Evolutionary conservation across 1,140 invertebrate genomes (phyloP).

Genomic region (Lanistes nyassanus): DNA sequence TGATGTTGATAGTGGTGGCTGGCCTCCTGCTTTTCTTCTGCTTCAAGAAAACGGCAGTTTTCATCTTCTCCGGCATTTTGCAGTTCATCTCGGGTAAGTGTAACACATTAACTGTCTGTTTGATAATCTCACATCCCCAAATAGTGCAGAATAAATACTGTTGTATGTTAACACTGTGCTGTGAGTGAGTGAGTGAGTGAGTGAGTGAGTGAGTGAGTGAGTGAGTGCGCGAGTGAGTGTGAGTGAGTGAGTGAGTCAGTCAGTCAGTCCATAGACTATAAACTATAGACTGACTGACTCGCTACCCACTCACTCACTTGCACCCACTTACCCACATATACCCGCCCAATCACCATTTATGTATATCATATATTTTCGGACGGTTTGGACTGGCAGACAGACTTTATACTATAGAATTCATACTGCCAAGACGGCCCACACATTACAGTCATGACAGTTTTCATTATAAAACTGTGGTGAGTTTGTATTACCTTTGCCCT

Average conservation of each 20-base stretch:
- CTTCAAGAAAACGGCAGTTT: slow-evolving; percentile 94
- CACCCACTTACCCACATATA: slow-evolving; percentile 5
- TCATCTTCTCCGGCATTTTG: slow-evolving; percentile 83
- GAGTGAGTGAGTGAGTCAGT: not conserved
- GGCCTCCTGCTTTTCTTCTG: slow-evolving; percentile 92
- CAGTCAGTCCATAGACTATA: not conserved
- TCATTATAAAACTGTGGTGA: no score
- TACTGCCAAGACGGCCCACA: no score
- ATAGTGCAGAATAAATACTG: not conserved
- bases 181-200: not conserved
- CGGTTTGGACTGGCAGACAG: no score
- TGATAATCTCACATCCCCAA: not conserved
- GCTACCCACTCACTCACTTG: not conserved
- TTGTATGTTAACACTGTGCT: slow-evolving; percentile 7
- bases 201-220: not conserved
- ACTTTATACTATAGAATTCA: no score
- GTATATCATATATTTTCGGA: no score
- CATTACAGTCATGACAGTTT: no score
- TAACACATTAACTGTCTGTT: not conserved
- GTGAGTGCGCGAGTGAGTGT: no score
- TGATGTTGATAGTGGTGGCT: slow-evolving; percentile 84
- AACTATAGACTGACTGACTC: not conserved
- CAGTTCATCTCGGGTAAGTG: slow-evolving; percentile 55
- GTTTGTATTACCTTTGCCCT: no score
- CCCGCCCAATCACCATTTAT: no score